Evolutionary conservation across 2,888 invertebrate genomes (phyloP), one percentile per base, ranked within the genome.

Genomic region (Disparrhopalites patrizii): DNA sequence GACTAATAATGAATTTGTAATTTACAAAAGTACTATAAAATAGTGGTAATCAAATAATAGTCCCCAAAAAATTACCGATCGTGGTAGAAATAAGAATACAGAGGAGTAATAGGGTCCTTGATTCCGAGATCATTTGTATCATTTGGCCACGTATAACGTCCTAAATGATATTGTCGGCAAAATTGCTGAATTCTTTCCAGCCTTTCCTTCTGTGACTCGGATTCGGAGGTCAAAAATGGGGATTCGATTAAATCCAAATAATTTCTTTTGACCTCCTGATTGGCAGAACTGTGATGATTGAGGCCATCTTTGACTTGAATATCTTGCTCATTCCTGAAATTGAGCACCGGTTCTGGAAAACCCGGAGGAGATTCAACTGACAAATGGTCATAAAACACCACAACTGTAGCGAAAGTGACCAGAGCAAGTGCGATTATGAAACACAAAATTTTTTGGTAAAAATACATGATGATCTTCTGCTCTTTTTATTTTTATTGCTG

Each of bases 81-180:
- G 66, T 81, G 79, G 68, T 81, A 82, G 68, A 81, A 81, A 25
- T 81, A 79, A 5, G 77, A 75, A 68, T 81, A 82, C 58, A 81
- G 80, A 0, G 81, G 81, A 0, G 81, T 79, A 1, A 81, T 81
- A 1, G 82, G 81, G 63, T 82, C 79, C 70, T 79, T 80, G 65
- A 80, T 76, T 3, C 63, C 40, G 1, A 76, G 67, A 40, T 67
- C 65, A 67, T 74, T 73, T 10, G 61, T 62, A 13, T 66, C 65
- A 52, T 70, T 69, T 18, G 70, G 63, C 51, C 74, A 73, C 61
- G 76, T 76, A 70, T 79, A 79, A 36, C 76, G 72, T 7, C 81
- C 82, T 40, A 82, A 71, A 68, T 79, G 79, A 73, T 81, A 79
- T 33, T 77, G 77, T 62, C 73, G 70, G 60, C 82, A 82, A 0